Percentiles rank a stretch among this genome's conserved stretches.
Conservation (phyloP, 2,113 vertebrate genomes). For the Tympanuchus pallidicinctus region DNA sequence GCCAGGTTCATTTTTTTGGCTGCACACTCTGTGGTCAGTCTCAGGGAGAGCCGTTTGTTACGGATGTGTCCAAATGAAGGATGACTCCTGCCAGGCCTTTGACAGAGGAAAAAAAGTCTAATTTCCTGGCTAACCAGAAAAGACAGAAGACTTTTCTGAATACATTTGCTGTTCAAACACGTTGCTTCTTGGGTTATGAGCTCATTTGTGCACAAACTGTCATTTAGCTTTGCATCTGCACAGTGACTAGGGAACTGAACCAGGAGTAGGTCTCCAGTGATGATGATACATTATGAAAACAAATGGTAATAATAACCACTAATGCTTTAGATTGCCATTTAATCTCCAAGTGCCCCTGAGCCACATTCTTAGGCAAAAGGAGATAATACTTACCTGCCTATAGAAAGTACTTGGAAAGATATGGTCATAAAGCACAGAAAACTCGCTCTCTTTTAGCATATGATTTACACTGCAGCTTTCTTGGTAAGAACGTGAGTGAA, state of each 20-base stretch:
- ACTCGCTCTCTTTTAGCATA: neutral
- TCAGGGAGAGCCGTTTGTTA: conserved; percentile 30
- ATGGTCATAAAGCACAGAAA: neutral
- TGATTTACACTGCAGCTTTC: neutral
- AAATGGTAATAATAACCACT: neutral
- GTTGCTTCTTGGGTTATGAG: neutral
- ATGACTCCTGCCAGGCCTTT: conserved; percentile 40
- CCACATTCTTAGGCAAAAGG: neutral
- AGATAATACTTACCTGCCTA: neutral
- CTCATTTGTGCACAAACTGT: conserved; percentile 8
- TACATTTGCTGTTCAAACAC: neutral
- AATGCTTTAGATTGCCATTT: neutral
- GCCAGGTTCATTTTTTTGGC: neutral
- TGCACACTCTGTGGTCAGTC: neutral
- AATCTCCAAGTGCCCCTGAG: neutral
- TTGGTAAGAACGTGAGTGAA: neutral
- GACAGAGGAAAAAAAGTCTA: conserved; percentile 1
- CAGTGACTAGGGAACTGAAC: neutral
- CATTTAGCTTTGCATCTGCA: conserved; percentile 12
- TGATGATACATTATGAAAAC: neutral
- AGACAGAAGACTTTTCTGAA: conserved; percentile 25
- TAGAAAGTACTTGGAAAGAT: neutral
- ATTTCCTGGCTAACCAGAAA: conserved; percentile 31
- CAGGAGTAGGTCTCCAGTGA: neutral
- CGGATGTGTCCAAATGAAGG: conserved; percentile 2